phyloP scores from a whole-genome alignment of 2,888 invertebrate species.

The Hydraecia micacea region DNA sequence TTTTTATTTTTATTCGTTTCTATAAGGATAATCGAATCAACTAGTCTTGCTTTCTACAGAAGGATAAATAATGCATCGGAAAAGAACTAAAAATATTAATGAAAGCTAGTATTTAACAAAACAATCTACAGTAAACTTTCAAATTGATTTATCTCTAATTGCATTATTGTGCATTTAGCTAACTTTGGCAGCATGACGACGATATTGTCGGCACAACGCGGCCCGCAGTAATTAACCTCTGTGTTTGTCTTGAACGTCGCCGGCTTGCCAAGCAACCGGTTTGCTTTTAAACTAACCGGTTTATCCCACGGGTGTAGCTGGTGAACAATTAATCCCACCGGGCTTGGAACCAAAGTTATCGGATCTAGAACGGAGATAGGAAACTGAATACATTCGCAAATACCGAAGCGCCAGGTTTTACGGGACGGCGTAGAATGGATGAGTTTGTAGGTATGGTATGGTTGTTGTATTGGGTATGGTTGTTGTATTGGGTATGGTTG shows the following conservation, averaged over 20 bases:
- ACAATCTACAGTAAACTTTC: too few species aligned
- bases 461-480: too few species aligned
- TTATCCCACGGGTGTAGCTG: conserved; percentile 39
- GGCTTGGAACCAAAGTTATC: conserved; percentile 52
- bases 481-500: too few species aligned
- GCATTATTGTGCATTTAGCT: too few species aligned
- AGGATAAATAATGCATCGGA: too few species aligned
- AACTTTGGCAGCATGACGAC: too few species aligned
- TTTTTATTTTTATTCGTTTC: too few species aligned
- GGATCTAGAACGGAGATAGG: conserved; percentile 42
- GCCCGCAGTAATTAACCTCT: conserved; percentile 57
- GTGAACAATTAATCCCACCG: conserved; percentile 54
- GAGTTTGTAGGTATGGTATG: background rate
- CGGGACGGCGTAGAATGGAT: background rate
- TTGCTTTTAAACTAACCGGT: conserved; percentile 56
- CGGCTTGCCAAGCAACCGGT: conserved; percentile 30
- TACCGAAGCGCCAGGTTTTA: conserved; percentile 26
- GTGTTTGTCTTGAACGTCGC: conserved; percentile 60
- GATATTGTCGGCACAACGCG: conserved; percentile 35
- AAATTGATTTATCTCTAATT: too few species aligned
- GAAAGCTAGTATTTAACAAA: too few species aligned
- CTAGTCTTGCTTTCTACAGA: too few species aligned
- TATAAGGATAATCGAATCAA: too few species aligned
- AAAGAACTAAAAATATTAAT: too few species aligned
- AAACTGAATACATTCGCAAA: conserved; percentile 42